A percentile compares a stretch with the other conserved stretches of the same genome.
Evolutionary conservation across 2,113 vertebrate genomes (phyloP).

Genomic region (Grammomys surdaster): DNA sequence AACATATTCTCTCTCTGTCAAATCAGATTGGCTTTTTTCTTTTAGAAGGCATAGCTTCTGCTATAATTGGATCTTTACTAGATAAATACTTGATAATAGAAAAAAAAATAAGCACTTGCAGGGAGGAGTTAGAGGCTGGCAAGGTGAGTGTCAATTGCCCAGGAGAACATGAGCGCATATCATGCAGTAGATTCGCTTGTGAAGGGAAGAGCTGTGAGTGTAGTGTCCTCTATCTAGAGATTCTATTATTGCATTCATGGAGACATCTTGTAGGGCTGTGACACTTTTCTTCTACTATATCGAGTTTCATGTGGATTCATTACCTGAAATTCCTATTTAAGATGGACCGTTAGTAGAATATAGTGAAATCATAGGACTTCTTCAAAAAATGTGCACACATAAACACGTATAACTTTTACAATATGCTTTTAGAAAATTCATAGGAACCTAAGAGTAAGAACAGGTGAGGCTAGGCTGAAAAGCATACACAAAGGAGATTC

Average conservation of each 20-base stretch:
- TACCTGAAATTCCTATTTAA: not conserved
- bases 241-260: not conserved
- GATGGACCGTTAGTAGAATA: not conserved
- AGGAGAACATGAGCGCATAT: not conserved
- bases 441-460: slow-evolving; percentile 12
- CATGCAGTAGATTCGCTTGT: not conserved
- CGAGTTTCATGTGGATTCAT: not conserved
- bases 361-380: not conserved
- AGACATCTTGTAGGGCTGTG: not conserved
- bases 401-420: slow-evolving; percentile 7
- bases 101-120: slow-evolving; percentile 3
- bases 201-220: not conserved
- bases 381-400: not conserved
- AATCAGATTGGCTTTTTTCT: not conserved
- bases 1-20: not conserved
- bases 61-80: not conserved
- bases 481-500: not conserved
- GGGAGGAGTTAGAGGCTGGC: not conserved
- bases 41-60: not conserved
- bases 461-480: not conserved
- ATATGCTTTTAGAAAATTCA: slow-evolving; percentile 27
- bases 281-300: not conserved
- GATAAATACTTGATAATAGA: not conserved
- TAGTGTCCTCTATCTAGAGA: not conserved
- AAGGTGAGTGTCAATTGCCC: not conserved